These are phyloP conservation scores for Rhadinocentrus ornatus DNA, from an alignment of 2,797 vertebrate species.

Conservation along the genomic window DNA sequence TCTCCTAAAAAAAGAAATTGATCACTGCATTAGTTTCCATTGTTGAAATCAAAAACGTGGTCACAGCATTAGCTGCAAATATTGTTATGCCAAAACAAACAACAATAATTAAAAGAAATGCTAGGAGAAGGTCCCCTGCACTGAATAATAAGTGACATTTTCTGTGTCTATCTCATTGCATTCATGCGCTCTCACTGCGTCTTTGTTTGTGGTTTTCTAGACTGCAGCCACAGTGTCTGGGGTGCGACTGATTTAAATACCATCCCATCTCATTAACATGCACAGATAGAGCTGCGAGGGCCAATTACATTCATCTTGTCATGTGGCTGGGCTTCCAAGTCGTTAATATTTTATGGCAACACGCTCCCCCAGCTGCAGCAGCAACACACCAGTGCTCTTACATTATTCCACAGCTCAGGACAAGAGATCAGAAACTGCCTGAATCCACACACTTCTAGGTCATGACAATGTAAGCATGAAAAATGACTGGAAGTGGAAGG, in stretches of 20 bases:
- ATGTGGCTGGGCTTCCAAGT: slow-evolving; percentile 82
- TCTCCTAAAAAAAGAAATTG: slow-evolving; percentile 30
- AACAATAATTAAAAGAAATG: slow-evolving; percentile 35
- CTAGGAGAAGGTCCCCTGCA: slow-evolving; percentile 13
- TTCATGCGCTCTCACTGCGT: slow-evolving; percentile 62
- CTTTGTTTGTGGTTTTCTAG: slow-evolving; percentile 79
- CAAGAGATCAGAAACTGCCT: slow-evolving; percentile 72
- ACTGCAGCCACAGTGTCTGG: slow-evolving; percentile 72
- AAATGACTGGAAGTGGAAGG: slow-evolving; percentile 54
- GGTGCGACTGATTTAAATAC: slow-evolving; percentile 82
- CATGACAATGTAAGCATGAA: slow-evolving; percentile 75
- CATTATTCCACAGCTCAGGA: slow-evolving; percentile 80
- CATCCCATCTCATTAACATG: slow-evolving; percentile 87
- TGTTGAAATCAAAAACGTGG: slow-evolving; percentile 42
- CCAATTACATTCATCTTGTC: slow-evolving; percentile 89
- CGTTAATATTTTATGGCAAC: slow-evolving; percentile 88
- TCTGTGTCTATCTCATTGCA: slow-evolving; percentile 66
- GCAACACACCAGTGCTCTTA: slow-evolving; percentile 81
- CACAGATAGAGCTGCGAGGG: slow-evolving; percentile 85
- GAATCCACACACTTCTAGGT: slow-evolving; percentile 76
- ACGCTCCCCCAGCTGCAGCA: slow-evolving; percentile 75
- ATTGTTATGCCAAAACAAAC: slow-evolving; percentile 39
- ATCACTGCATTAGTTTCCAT: slow-evolving; percentile 22
- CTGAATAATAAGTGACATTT: slow-evolving; percentile 70
- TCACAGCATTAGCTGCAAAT: slow-evolving; percentile 32